A percentile compares a stretch with the other conserved stretches of the same genome.
Conservation (phyloP, 2,113 vertebrate genomes). For the Dipodomys spectabilis region DNA sequence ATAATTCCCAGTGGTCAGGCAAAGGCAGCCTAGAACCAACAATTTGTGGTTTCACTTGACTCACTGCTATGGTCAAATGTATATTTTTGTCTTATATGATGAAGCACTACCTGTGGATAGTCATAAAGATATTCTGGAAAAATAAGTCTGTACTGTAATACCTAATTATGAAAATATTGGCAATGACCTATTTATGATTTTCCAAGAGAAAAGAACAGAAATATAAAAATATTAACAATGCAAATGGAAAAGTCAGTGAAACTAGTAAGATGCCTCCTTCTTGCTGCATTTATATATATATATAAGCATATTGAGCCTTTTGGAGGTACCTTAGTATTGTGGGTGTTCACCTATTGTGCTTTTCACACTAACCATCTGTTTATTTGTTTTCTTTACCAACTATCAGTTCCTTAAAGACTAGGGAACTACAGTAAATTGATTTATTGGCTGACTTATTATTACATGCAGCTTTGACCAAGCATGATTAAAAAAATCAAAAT, state of each 20-base stretch:
- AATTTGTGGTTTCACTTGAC: neutral
- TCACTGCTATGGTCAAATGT: neutral
- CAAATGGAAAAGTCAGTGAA: conserved; percentile 30
- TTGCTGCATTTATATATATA: neutral
- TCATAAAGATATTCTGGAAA: neutral
- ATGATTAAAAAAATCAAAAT: too few relatives aligned
- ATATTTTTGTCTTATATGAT: neutral
- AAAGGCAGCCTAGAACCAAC: neutral
- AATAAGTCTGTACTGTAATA: neutral
- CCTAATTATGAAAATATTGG: neutral
- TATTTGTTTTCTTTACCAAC: neutral
- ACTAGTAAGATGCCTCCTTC: neutral
- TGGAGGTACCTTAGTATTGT: neutral
- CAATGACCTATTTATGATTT: conserved; percentile 26
- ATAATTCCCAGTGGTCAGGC: neutral
- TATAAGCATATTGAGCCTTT: neutral
- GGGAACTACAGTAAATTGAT: neutral
- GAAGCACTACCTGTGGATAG: neutral
- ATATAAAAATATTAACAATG: conserved; percentile 44
- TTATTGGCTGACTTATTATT: too few relatives aligned
- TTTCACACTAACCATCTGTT: neutral
- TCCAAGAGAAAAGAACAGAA: neutral
- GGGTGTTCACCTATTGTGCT: neutral
- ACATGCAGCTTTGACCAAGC: too few relatives aligned
- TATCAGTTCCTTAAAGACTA: neutral